Base-by-base conservation (phyloP, 2,888 invertebrate species). In the Iphiclides podalirius region DNA sequence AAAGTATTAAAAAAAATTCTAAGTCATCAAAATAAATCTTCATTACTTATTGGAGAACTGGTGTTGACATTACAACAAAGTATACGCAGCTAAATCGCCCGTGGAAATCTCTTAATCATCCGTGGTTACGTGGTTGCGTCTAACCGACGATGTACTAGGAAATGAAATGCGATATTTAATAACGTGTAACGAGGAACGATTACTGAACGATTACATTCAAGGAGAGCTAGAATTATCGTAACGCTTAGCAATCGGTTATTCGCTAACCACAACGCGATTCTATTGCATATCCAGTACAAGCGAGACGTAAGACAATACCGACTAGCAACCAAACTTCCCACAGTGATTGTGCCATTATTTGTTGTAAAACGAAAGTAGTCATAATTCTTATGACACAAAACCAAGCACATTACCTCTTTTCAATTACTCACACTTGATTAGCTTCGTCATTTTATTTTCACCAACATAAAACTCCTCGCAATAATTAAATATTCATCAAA, bases 151-250 rank as follows among this genome's bases (percentile, higher is more conserved):
- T 36, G 35, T n/a, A 26, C 15, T 6, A 41, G 41, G 41, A 44
- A 37, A 37, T 31, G 15, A 26, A 4, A 39, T 12, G 35, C 14
- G 14, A 14, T 35, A 31, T 31, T 31, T 31, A 31, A 11, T 31
- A 31, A 31, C 12, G 11, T 2, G 1, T 2, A 47, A 26, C 36
- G 36, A 11, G 41, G 15, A 39, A 36, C 37, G 45, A 46, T 52
- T 41, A 36, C 41, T 50, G 20, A 48, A 37, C 33, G 43, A 35
- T 53, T 47, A 26, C 40, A 2, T 8, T 50, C 49, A 50, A 50
- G 46, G 50, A 50, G 36, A 53, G 40, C 42, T 13, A 26, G 34
- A 20, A 41, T 48, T 42, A 40, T 36, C 15, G 36, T 41, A 41
- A 47, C 28, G 31, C 13, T 37, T 12, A 28, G n/a, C 16, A 31